Evolutionary conservation across 2,888 invertebrate genomes (phyloP), one percentile per base, ranked within the genome.

Genomic region (Scaptomyza tumidula): DNA sequence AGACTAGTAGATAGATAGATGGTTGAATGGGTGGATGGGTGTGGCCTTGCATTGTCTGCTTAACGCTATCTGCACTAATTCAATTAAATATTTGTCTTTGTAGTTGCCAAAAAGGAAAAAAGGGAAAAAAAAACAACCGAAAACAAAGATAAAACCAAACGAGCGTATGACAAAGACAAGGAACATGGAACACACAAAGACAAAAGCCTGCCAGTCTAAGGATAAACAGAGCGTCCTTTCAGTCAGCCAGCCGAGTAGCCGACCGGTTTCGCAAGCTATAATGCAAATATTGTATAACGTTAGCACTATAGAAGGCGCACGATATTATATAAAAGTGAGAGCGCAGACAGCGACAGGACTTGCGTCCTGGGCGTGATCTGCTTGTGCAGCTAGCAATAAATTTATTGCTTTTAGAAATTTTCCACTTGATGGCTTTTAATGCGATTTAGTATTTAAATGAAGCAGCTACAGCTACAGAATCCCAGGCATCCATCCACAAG

Each of bases 371-470:
- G 65, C 76, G 57, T 73, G 76, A 76, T 76, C 75, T 9, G 66
- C 69, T 59, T 70, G 63, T 77, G 75, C 75, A 75, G 75, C 75
- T 60, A 75, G 75, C 67, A 79, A 85, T 77, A 83, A 87, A 86
- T 86, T 87, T 86, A 86, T 86, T 84, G 83, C 86, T 86, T 86
- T 86, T 83, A 81, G 79, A 83, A 86, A 87, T 86, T 86, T 86
- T 86, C 81, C 86, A 87, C 86, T 86, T 86, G 88, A 86, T 86
- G 86, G 86, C 86, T 87, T 83, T 86, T 86, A 87, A 86, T 86
- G 78, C 86, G 86, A 87, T 87, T 86, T 86, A 79, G 83, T 83
- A 87, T 86, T 86, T 83, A 86, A 87, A 86, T 87, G 86, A 87
- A 87, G 81, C 10, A 27, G 24, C 49, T 39, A 6, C 29, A 43